A percentile compares a stretch with the other conserved stretches of the same genome.
Conservation (phyloP, 2,888 invertebrate genomes). For the Biston stratarius region DNA sequence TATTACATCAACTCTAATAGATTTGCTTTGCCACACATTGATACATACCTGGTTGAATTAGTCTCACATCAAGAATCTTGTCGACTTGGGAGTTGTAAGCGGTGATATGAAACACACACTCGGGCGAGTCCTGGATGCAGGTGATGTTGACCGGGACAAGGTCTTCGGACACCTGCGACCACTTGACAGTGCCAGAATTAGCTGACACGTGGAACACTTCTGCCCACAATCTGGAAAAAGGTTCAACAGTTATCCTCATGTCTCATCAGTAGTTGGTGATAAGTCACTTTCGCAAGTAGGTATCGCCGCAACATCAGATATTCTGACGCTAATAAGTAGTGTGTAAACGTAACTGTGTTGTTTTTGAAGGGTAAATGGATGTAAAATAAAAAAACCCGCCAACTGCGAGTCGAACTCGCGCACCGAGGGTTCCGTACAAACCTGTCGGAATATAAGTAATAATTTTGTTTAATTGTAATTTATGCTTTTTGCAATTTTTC, state of each 20-base stretch:
- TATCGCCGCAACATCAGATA: too few species aligned
- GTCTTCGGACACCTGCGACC: conserved; percentile 99
- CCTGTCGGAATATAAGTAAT: too few species aligned
- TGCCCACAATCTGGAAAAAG: conserved; percentile 95
- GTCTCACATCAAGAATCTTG: conserved; percentile 98
- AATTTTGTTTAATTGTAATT: too few species aligned
- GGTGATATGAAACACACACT: conserved; percentile 99
- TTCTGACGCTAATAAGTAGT: too few species aligned
- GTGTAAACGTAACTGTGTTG: too few species aligned
- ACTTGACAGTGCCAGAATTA: conserved; percentile 96
- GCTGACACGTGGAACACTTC: conserved; percentile 99
- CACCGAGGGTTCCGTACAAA: too few species aligned
- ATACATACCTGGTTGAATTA: conserved; percentile 95
- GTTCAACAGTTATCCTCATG: not conserved
- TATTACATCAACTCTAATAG: too few species aligned
- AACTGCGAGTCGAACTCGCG: too few species aligned
- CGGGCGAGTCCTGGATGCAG: conserved; percentile 98
- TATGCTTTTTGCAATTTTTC: too few species aligned
- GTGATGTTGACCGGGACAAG: conserved; percentile 99
- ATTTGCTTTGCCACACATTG: not conserved
- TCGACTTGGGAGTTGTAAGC: conserved; percentile 99
- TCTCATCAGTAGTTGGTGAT: not conserved
- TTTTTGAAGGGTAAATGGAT: too few species aligned
- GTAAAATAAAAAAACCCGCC: too few species aligned
- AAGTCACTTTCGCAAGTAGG: too few species aligned